Percentiles rank a stretch among this genome's conserved stretches.
phyloP scores from a whole-genome alignment of 2,888 invertebrate genomes.

The Drosophila nr. perissopoda region DNA sequence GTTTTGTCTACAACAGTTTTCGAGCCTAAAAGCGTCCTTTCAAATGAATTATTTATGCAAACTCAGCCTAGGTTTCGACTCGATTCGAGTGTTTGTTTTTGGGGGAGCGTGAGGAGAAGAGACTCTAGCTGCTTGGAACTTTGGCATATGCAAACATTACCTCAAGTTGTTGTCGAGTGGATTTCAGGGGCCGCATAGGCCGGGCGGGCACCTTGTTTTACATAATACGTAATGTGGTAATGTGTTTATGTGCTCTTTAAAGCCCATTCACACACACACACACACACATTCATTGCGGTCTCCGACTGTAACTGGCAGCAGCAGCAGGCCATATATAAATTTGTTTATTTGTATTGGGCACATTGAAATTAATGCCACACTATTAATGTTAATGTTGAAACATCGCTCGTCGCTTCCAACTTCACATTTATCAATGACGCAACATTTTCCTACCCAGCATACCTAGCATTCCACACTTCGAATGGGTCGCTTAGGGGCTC shows the following conservation, averaged over 20 bases:
- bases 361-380: conserved; percentile 67
- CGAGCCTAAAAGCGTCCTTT: conserved; percentile 75
- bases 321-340: background rate
- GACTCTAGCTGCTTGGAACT: conserved; percentile 7
- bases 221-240: conserved; percentile 65
- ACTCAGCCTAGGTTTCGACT: conserved; percentile 29
- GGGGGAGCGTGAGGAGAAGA: background rate
- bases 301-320: conserved; percentile 53
- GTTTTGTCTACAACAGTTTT: conserved; percentile 81
- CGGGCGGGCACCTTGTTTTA: conserved; percentile 3
- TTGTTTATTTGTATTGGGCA: conserved; percentile 29
- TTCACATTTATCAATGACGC: conserved; percentile 62
- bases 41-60: conserved; percentile 82
- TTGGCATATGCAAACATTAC: conserved; percentile 70
- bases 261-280: conserved; percentile 25
- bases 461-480: conserved; percentile 3
- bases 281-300: conserved; percentile 52
- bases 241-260: conserved; percentile 67
- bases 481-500: background rate
- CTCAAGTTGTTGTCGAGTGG: conserved; percentile 66
- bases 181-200: conserved; percentile 25
- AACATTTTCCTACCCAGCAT: conserved; percentile 3
- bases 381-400: conserved; percentile 70
- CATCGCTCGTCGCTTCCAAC: conserved; percentile 28
- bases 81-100: background rate